Evolutionary conservation across 2,797 vertebrate species (phyloP), one percentile per base, ranked within the genome.

Genomic region (Coilia nasus): DNA sequence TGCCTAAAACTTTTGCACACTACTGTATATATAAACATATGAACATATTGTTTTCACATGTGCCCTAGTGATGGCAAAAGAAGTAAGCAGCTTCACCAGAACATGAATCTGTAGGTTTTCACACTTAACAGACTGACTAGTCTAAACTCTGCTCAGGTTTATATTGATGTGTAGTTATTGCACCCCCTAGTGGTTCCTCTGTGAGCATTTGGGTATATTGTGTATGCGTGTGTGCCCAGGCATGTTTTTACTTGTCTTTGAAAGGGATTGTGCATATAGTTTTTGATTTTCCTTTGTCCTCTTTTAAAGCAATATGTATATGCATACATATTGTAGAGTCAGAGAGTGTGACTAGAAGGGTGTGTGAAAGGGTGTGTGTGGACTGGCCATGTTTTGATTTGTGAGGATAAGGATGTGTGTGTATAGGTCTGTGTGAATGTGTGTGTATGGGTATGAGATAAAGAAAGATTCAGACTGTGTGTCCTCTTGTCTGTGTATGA

Each of bases 161-260:
- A 21, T 19, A 75, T 41, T 9, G 31, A 78, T 44, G 5, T 78
- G 71, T 78, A 17, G 71, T 78, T 35, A 19, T 35, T 44, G 14
- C 35, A 41, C 71, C 71, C 35, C 71, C 71, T 78, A 78, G 71
- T 78, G 71, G 71, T 44, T 44, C 7, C 35, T 54, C 50, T 54
- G 50, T 54, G 2, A 10, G 50, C 50, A 7, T 14, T 9, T 54
- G 50, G 7, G 50, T 54, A 14, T 54, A 14, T 54, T 41, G 7
- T 54, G 50, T 54, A 9, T 54, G 50, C 9, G 50, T 54, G 50
- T 14, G 50, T 10, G 50, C 50, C 1, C 50, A 41, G 35, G 5
- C 14, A 54, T 54, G 50, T 10, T 54, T 54, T 54, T 9, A 54
- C 50, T 3, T 5, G n/a, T 60, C 59, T n/a, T n/a, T 11, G 62